Conservation (phyloP, 2,888 invertebrate genomes). For the Troides oblongomaculatus region DNA sequence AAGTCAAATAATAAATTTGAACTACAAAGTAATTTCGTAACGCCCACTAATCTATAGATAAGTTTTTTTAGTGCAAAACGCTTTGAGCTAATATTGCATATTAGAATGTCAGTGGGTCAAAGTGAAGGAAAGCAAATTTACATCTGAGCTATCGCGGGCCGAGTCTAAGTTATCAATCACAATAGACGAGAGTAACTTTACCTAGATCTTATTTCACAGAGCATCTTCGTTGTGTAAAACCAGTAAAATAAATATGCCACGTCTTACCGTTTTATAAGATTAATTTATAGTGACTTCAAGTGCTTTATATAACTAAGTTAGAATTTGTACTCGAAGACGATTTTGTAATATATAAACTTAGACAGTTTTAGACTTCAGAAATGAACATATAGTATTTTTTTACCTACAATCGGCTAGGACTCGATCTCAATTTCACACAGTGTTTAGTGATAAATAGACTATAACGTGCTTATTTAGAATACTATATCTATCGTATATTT, state of each 20-base stretch:
- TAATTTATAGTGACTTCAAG: not conserved
- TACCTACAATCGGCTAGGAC: too few relatives aligned
- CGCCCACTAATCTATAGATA: constrained; percentile 1
- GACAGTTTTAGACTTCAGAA: too few relatives aligned
- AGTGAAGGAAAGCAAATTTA: constrained; percentile 44
- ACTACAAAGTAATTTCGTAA: not conserved
- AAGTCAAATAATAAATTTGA: not conserved
- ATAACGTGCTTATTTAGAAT: too few relatives aligned
- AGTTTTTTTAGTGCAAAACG: constrained; percentile 22
- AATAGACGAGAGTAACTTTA: constrained; percentile 31
- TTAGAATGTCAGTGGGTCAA: constrained; percentile 54
- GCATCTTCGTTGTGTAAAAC: not conserved
- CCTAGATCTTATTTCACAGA: constrained; percentile 32
- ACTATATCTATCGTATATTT: too few relatives aligned
- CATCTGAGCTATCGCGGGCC: constrained; percentile 10
- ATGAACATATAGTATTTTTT: too few relatives aligned
- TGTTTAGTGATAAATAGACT: too few relatives aligned
- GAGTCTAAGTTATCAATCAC: constrained; percentile 29
- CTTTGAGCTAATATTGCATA: constrained; percentile 22
- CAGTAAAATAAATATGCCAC: not conserved
- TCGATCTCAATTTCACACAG: too few relatives aligned
- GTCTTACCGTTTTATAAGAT: not conserved
- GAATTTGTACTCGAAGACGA: too few relatives aligned
- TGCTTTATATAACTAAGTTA: too few relatives aligned
- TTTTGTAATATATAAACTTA: too few relatives aligned